Percentiles rank a stretch among this genome's conserved stretches.
phyloP scores from a whole-genome alignment of 1,140 invertebrate genomes.

The Nasonia giraulti region DNA sequence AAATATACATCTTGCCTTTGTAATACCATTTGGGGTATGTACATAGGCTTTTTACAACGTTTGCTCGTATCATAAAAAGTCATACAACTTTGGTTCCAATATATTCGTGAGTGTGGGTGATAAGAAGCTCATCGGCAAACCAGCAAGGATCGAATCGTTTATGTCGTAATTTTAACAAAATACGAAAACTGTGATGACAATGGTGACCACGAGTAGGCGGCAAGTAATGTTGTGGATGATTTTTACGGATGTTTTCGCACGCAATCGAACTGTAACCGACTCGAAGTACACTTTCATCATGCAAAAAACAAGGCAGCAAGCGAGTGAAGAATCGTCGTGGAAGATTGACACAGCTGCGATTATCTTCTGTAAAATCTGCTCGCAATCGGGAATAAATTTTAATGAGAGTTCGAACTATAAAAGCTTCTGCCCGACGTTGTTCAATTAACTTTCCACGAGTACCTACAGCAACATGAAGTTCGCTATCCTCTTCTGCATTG shows the following conservation, averaged over 20 bases:
- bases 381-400: not conserved
- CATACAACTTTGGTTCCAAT: not conserved
- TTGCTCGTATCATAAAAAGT: not conserved
- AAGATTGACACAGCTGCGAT: constrained; percentile 6
- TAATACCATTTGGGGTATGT: no score
- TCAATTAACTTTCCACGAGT: not conserved
- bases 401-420: not conserved
- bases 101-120: no score
- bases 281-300: no score
- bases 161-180: no score
- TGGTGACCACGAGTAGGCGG: no score
- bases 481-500: constrained; percentile 41
- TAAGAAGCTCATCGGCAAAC: no score
- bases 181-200: no score
- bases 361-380: not conserved
- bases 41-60: not conserved
- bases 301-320: no score
- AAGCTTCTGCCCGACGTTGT: not conserved
- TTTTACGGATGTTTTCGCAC: no score
- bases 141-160: no score
- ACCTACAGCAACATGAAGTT: constrained; percentile 50
- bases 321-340: not conserved
- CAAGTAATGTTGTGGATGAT: no score
- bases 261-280: no score
- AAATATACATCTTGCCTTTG: not conserved